phyloP scores from a whole-genome alignment of 2,888 invertebrate genomes.

The Alloscopus bannaensis region DNA sequence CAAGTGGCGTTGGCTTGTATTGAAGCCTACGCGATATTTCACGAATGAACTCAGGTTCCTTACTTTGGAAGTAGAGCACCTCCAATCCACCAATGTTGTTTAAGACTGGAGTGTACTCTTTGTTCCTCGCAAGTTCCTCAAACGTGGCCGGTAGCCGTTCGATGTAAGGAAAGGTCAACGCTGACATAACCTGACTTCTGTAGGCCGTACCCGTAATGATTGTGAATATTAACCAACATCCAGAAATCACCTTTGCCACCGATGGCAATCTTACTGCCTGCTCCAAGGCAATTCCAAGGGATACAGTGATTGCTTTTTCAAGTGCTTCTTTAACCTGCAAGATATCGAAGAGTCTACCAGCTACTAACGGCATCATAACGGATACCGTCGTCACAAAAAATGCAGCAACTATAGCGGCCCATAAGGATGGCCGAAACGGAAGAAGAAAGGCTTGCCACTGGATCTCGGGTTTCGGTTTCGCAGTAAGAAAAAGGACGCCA shows the following conservation, averaged over 20 bases:
- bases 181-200: conserved; percentile 50
- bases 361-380: background rate
- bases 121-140: conserved; percentile 15
- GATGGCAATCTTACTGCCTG: conserved; percentile 22
- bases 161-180: conserved; percentile 34
- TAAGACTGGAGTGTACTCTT: conserved; percentile 9
- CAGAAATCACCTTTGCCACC: conserved; percentile 7
- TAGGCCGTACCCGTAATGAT: conserved; percentile 44
- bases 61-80: conserved; percentile 36
- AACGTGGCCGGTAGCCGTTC: conserved; percentile 31
- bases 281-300: conserved; percentile 35
- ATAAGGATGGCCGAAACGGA: conserved; percentile 27
- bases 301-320: background rate
- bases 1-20: conserved; percentile 25
- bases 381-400: conserved; percentile 4
- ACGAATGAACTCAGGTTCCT: conserved; percentile 1
- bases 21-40: conserved; percentile 15
- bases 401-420: conserved; percentile 4
- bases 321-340: background rate
- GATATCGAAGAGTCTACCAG: background rate
- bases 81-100: conserved; percentile 47
- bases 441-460: conserved; percentile 51
- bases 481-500: conserved; percentile 24
- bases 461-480: conserved; percentile 28
- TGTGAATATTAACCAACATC: conserved; percentile 28